Percentiles rank a stretch among this genome's conserved stretches.
Evolutionary conservation across 2,888 invertebrate genomes (phyloP).

Genomic region (Plagiodera versicolora): DNA sequence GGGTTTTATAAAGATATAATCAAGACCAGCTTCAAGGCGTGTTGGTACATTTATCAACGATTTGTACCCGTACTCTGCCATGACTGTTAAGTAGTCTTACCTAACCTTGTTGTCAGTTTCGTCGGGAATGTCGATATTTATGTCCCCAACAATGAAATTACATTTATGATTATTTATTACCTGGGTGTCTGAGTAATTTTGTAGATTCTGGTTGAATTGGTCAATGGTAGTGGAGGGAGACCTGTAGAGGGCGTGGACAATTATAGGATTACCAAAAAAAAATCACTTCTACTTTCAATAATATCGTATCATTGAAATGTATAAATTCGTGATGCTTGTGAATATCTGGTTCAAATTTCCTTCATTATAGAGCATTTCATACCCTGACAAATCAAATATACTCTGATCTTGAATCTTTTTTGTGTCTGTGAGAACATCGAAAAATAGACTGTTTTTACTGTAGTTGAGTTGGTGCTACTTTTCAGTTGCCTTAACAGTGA

Average conservation of each 20-base stretch:
- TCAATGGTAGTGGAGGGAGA: constrained; percentile 5
- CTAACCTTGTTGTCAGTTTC: neutral
- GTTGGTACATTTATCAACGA: neutral
- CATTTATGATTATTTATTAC: constrained; percentile 7
- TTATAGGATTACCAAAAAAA: constrained; percentile 4
- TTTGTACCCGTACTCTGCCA: constrained; percentile 3
- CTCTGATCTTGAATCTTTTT: constrained; percentile 7
- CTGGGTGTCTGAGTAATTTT: constrained; percentile 5
- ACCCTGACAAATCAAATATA: constrained; percentile 1
- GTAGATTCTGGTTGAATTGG: constrained; percentile 9
- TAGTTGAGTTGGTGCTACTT: too few relatives aligned
- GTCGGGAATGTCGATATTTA: too few relatives aligned
- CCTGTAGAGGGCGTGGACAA: constrained; percentile 5
- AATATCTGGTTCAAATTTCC: constrained; percentile 4
- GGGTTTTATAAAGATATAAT: neutral
- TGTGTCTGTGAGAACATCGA: constrained; percentile 8
- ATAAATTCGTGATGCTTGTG: too few relatives aligned
- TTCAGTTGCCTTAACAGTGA: too few relatives aligned
- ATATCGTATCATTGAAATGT: constrained; percentile 8
- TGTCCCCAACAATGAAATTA: constrained; percentile 8
- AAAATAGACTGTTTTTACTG: too few relatives aligned
- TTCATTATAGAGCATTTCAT: constrained; percentile 3
- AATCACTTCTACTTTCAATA: constrained; percentile 4
- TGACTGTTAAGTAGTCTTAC: neutral
- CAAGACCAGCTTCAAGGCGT: neutral